These are phyloP conservation scores for Geotrupes spiniger DNA, from an alignment of 2,888 invertebrate species.

Conservation along the genomic window DNA sequence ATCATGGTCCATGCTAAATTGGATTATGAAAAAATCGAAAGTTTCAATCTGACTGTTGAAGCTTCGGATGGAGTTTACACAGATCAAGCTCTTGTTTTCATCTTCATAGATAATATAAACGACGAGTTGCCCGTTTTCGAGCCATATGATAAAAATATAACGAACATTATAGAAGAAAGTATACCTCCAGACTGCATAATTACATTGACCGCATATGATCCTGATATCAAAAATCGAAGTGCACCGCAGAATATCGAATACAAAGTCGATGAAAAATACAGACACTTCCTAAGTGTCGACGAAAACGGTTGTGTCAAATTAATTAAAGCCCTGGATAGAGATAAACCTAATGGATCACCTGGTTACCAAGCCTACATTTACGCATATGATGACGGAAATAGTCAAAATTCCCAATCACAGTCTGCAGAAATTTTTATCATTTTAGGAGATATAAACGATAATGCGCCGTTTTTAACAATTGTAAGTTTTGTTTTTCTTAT, in stretches of 20 bases:
- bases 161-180: constrained; percentile 69
- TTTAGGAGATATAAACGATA: constrained; percentile 87
- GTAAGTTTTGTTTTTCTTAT: constrained; percentile 47
- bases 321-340: constrained; percentile 80
- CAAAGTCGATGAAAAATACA: constrained; percentile 70
- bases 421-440: constrained; percentile 66
- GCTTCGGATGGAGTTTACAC: constrained; percentile 83
- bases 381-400: constrained; percentile 75
- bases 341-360: constrained; percentile 81
- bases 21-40: constrained; percentile 82
- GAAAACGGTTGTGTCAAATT: constrained; percentile 70
- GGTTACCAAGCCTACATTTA: constrained; percentile 72
- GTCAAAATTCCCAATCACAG: constrained; percentile 61
- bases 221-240: constrained; percentile 74
- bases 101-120: constrained; percentile 86
- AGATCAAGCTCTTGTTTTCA: constrained; percentile 78
- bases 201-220: constrained; percentile 76
- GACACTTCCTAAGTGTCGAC: constrained; percentile 68
- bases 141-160: constrained; percentile 66
- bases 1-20: constrained; percentile 74
- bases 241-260: constrained; percentile 78
- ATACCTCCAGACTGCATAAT: constrained; percentile 68
- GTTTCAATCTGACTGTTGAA: constrained; percentile 77
- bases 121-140: constrained; percentile 87
- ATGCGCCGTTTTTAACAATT: constrained; percentile 83